Conservation (phyloP, 2,113 vertebrate genomes). For the Xiphophorus couchianus region DNA sequence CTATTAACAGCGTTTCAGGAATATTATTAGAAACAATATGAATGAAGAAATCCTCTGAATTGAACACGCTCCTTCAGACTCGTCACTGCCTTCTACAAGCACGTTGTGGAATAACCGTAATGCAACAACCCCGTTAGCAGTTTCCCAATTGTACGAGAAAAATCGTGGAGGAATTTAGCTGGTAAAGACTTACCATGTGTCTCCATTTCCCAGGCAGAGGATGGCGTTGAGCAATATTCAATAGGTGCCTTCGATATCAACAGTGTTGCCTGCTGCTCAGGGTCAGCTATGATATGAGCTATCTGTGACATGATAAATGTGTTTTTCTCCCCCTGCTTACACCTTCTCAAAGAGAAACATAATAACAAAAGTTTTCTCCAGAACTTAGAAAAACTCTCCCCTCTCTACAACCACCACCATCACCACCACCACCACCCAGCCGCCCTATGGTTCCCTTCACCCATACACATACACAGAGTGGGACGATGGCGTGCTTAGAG, state of each 20-base stretch:
- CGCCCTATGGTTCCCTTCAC: slow-evolving; percentile 49
- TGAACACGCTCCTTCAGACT: slow-evolving; percentile 16
- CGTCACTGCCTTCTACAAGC: slow-evolving; percentile 10
- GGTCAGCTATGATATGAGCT: slow-evolving; percentile 74
- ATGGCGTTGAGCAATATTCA: slow-evolving; percentile 69
- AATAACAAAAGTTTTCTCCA: slow-evolving; percentile 79
- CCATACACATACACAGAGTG: slow-evolving; percentile 15
- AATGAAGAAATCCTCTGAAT: slow-evolving; percentile 14
- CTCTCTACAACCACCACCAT: slow-evolving; percentile 1
- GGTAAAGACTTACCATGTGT: slow-evolving; percentile 51
- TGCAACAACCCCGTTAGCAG: slow-evolving; percentile 10
- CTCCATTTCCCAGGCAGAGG: slow-evolving; percentile 65
- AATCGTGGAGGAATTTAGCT: slow-evolving; percentile 14
- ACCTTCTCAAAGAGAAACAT: slow-evolving; percentile 69
- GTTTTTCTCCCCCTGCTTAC: slow-evolving; percentile 70
- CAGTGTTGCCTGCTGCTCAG: slow-evolving; percentile 59
- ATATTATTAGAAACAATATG: background rate
- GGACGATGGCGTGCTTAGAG: slow-evolving; percentile 48
- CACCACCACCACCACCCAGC: slow-evolving; percentile 9
- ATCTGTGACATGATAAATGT: slow-evolving; percentile 75
- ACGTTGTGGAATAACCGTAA: slow-evolving; percentile 12
- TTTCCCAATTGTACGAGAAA: slow-evolving; percentile 29
- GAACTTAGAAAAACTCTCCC: slow-evolving; percentile 49
- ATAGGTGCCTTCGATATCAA: slow-evolving; percentile 67
- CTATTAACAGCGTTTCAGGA: no score